These are phyloP conservation scores for Apaloderma vittatum DNA, from an alignment of 2,113 vertebrate species.

Conservation along the genomic window DNA sequence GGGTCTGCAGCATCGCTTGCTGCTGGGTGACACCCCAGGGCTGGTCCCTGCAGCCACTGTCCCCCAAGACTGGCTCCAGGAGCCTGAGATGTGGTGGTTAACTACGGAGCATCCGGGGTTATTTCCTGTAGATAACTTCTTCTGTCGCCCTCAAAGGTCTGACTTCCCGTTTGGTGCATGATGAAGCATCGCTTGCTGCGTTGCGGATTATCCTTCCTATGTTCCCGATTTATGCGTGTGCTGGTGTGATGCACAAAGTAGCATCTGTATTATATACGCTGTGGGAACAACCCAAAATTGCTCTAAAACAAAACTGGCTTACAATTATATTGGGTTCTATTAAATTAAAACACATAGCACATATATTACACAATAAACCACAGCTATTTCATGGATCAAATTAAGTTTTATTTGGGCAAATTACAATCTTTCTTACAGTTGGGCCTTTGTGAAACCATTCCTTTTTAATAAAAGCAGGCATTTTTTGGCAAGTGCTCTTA, in stretches of 20 bases:
- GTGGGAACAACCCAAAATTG: conserved; percentile 82
- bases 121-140: background rate
- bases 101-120: background rate
- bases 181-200: conserved; percentile 59
- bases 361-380: conserved; percentile 91
- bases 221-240: background rate
- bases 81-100: rapidly evolving
- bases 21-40: background rate
- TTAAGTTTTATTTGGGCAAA: conserved; percentile 89
- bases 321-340: conserved; percentile 87
- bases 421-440: conserved; percentile 87
- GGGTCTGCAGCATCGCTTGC: rapidly evolving
- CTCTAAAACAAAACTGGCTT: conserved; percentile 81
- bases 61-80: background rate
- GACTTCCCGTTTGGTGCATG: background rate
- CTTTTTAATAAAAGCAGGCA: conserved; percentile 88
- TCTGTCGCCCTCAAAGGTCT: background rate
- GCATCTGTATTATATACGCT: conserved; percentile 60
- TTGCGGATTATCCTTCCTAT: background rate
- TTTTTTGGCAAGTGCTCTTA: conserved; percentile 80
- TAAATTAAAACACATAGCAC: conserved; percentile 86
- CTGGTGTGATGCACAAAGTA: background rate
- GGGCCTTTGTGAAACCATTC: conserved; percentile 85
- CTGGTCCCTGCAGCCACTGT: background rate
- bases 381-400: conserved; percentile 91